phyloP scores from a whole-genome alignment of 2,113 vertebrate species.

The Notarius lentiginosus region DNA sequence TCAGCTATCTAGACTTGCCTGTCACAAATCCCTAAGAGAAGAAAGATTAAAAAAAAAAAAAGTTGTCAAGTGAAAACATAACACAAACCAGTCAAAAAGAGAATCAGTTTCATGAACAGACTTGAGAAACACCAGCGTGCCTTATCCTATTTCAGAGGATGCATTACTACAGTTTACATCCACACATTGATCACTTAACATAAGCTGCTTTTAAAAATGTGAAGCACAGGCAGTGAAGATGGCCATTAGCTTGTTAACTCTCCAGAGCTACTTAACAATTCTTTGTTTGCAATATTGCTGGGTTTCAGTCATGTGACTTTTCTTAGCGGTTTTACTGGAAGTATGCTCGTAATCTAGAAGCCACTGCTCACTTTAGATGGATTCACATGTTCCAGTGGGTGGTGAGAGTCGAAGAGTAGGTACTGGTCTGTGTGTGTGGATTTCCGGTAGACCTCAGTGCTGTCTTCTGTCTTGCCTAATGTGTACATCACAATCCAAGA shows the following conservation, averaged over 20 bases:
- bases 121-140: neutral
- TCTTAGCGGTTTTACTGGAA: no score
- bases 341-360: no score
- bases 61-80: neutral
- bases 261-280: neutral
- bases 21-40: slow-evolving; percentile 68
- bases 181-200: slow-evolving; percentile 12
- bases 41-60: neutral
- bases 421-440: no score
- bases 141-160: slow-evolving; percentile 25
- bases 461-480: no score
- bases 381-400: no score
- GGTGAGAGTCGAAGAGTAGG: no score
- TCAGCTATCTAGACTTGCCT: slow-evolving; percentile 62
- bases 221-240: neutral
- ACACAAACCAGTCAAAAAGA: slow-evolving; percentile 7
- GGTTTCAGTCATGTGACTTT: no score
- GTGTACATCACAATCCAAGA: no score
- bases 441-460: no score
- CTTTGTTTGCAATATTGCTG: no score
- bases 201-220: neutral
- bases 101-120: neutral
- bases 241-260: neutral
- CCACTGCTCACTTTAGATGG: no score
- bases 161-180: slow-evolving; percentile 17